Conservation (phyloP, 2,888 invertebrate genomes). For the Tineola bisselliella region DNA sequence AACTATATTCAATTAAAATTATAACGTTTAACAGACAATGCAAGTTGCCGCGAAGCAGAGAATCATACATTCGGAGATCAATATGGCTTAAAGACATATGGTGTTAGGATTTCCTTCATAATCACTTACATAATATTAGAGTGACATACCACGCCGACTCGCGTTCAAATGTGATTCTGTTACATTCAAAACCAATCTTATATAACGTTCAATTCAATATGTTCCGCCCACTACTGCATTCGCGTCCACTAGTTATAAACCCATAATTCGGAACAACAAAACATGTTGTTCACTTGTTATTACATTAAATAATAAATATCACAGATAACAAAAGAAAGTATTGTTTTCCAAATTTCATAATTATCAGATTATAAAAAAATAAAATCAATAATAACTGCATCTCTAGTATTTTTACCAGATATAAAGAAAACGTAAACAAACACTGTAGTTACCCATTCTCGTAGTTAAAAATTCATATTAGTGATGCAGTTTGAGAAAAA, state of each 20-base stretch:
- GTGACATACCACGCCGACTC: no score
- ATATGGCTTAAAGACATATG: constrained; percentile 50
- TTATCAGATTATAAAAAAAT: no score
- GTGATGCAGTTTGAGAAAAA: no score
- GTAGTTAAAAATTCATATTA: no score
- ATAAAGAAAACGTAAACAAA: no score
- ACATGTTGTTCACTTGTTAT: constrained; percentile 22
- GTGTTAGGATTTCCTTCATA: constrained; percentile 15
- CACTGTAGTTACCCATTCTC: no score
- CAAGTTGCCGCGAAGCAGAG: not conserved
- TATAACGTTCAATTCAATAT: not conserved
- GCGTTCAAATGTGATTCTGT: no score
- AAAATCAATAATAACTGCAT: no score
- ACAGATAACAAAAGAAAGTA: constrained; percentile 41
- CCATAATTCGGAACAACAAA: not conserved
- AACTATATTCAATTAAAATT: not conserved
- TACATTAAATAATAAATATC: constrained; percentile 59
- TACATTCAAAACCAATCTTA: no score
- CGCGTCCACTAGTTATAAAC: not conserved
- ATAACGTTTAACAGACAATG: not conserved
- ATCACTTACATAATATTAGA: not conserved
- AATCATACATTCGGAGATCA: constrained; percentile 49
- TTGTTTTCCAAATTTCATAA: not conserved
- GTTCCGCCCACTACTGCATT: not conserved
- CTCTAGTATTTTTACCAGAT: no score